A percentile compares a stretch with the other conserved stretches of the same genome.
Evolutionary conservation across 1,140 invertebrate species (phyloP).

Genomic region (Meloidogyne floridensis): DNA sequence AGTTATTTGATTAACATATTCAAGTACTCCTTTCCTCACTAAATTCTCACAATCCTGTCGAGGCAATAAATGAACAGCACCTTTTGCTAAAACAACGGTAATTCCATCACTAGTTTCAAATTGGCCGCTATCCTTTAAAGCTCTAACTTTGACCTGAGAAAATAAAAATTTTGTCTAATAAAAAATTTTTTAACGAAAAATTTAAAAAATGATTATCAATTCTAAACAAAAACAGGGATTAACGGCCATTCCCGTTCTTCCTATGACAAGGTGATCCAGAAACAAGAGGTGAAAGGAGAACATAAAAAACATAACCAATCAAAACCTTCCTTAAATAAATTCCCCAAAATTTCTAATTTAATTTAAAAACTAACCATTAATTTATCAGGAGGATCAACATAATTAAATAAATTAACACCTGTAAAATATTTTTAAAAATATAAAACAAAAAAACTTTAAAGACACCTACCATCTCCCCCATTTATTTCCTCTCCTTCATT

Average conservation of each 20-base stretch:
- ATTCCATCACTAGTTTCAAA: conserved; percentile 90
- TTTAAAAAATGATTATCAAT: no score
- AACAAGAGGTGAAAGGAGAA: no score
- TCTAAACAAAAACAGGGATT: no score
- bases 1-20: conserved; percentile 31
- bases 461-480: neutral
- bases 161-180: neutral
- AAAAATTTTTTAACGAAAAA: neutral
- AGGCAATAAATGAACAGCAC: conserved; percentile 72
- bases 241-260: no score
- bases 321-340: no score
- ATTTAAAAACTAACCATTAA: conserved; percentile 23
- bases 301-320: no score
- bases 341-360: neutral
- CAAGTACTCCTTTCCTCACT: conserved; percentile 42
- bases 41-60: conserved; percentile 48
- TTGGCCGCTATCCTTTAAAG: conserved; percentile 85
- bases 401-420: conserved; percentile 43
- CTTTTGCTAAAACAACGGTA: conserved; percentile 82
- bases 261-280: no score
- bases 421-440: neutral
- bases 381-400: conserved; percentile 44
- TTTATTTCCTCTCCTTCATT: conserved; percentile 3
- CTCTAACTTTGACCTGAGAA: conserved; percentile 68
- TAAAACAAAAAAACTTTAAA: neutral